Evolutionary conservation across 2,113 vertebrate genomes (phyloP).

Genomic region (Anhinga rufa): DNA sequence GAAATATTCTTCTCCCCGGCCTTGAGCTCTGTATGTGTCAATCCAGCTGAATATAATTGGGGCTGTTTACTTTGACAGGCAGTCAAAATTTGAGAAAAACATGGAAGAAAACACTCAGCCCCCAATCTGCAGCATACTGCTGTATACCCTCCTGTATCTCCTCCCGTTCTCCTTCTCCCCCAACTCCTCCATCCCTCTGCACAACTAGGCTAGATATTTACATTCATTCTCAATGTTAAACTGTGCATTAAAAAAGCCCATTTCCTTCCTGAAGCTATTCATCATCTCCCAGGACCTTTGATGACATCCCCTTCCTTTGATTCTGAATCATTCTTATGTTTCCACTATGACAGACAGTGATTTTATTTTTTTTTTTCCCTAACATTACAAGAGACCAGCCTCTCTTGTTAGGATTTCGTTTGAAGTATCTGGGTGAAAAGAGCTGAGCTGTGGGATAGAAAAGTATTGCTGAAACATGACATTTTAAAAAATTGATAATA

Average conservation of each 20-base stretch:
- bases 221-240: neutral
- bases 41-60: conserved; percentile 43
- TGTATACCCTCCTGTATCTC: neutral
- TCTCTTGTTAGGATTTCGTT: conserved; percentile 27
- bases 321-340: neutral
- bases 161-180: neutral
- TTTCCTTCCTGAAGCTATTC: conserved; percentile 8
- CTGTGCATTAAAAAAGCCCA: neutral
- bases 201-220: neutral
- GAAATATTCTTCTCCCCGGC: neutral
- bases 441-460: neutral
- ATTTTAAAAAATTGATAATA: neutral
- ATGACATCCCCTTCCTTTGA: neutral
- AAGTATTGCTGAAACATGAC: neutral
- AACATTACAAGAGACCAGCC: neutral
- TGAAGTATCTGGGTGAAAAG: neutral
- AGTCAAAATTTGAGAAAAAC: neutral
- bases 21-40: conserved; percentile 11
- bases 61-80: conserved; percentile 26
- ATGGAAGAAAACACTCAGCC: neutral
- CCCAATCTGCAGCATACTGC: neutral
- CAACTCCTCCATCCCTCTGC: neutral
- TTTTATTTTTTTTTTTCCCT: neutral
- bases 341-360: neutral
- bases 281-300: conserved; percentile 4